phyloP scores from a whole-genome alignment of 92 coral and sea anemone genomes.

The Umimayanthus chanpuru region DNA sequence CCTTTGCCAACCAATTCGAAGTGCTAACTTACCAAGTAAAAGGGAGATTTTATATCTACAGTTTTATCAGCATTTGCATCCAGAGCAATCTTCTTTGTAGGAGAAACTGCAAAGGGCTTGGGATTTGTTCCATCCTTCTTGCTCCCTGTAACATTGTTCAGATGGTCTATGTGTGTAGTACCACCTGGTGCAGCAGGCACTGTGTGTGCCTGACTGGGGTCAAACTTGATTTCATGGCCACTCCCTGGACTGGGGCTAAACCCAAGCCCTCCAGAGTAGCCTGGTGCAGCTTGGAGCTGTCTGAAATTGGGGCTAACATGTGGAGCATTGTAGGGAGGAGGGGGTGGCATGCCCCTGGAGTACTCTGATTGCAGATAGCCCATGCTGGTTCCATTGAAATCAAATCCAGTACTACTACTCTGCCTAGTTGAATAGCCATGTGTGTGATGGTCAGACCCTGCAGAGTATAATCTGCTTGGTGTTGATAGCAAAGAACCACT shows the following conservation, averaged over 20 bases:
- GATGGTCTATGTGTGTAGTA: background rate
- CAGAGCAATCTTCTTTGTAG: slow-evolving; percentile 77
- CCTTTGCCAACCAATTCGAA: background rate
- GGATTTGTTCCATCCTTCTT: slow-evolving; percentile 59
- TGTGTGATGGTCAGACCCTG: slow-evolving; percentile 53
- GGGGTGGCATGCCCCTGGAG: slow-evolving; percentile 71
- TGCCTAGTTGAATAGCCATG: slow-evolving; percentile 73
- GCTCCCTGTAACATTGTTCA: slow-evolving; percentile 33
- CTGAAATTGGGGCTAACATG: slow-evolving; percentile 33
- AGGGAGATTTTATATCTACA: slow-evolving; percentile 67
- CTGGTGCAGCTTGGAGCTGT: slow-evolving; percentile 8
- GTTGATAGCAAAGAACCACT: slow-evolving; percentile 51
- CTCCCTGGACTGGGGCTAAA: slow-evolving; percentile 6
- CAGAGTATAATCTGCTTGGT: slow-evolving; percentile 56
- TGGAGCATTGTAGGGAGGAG: slow-evolving; percentile 64
- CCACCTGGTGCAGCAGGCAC: background rate
- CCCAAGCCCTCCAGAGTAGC: background rate
- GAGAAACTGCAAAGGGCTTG: slow-evolving; percentile 70
- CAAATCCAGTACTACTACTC: slow-evolving; percentile 54
- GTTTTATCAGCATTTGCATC: slow-evolving; percentile 55
- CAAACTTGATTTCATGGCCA: slow-evolving; percentile 25
- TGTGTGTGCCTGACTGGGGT: background rate
- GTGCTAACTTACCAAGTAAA: slow-evolving; percentile 71
- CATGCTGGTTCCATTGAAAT: slow-evolving; percentile 48
- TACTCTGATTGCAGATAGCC: slow-evolving; percentile 48